Evolutionary conservation across 92 coral and sea anemone genomes (phyloP).

Genomic region (Heteractis magnifica): DNA sequence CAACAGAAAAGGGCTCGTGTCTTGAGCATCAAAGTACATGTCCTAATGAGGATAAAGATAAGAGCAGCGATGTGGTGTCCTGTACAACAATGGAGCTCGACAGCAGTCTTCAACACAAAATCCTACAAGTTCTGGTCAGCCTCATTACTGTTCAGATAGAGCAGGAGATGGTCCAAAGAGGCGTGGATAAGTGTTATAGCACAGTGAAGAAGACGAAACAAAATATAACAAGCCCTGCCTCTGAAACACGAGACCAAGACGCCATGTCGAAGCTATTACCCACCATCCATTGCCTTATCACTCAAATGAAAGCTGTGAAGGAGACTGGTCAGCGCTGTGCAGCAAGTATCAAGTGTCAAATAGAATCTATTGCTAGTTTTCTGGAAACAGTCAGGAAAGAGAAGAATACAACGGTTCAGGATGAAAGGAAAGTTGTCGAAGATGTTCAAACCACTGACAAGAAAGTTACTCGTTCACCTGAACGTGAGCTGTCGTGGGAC

Average conservation of each 20-base stretch:
- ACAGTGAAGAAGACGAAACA: not conserved
- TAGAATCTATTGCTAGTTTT: slow-evolving; percentile 2
- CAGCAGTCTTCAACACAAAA: not conserved
- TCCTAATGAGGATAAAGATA: not conserved
- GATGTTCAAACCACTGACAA: not conserved
- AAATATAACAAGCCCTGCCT: not conserved
- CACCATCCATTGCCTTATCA: not conserved
- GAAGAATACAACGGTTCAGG: not conserved
- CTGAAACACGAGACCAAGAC: not conserved
- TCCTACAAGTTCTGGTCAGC: not conserved
- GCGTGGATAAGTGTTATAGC: slow-evolving; percentile 14
- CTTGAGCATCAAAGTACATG: not conserved
- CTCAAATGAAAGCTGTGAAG: not conserved
- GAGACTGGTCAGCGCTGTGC: slow-evolving; percentile 11
- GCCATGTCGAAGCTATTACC: not conserved
- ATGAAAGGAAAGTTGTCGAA: not conserved
- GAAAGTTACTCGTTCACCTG: not conserved
- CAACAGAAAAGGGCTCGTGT: not conserved
- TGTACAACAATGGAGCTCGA: not conserved
- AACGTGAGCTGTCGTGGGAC: slow-evolving; percentile 74
- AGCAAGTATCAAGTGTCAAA: not conserved
- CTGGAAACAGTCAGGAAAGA: not conserved
- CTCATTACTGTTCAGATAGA: slow-evolving; percentile 6
- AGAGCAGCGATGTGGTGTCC: not conserved
- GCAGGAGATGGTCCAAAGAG: slow-evolving; percentile 8